Percentiles rank a stretch among this genome's conserved stretches.
These are phyloP conservation scores for Noctua comes DNA, from an alignment of 2,888 invertebrate species.

Conservation along the genomic window DNA sequence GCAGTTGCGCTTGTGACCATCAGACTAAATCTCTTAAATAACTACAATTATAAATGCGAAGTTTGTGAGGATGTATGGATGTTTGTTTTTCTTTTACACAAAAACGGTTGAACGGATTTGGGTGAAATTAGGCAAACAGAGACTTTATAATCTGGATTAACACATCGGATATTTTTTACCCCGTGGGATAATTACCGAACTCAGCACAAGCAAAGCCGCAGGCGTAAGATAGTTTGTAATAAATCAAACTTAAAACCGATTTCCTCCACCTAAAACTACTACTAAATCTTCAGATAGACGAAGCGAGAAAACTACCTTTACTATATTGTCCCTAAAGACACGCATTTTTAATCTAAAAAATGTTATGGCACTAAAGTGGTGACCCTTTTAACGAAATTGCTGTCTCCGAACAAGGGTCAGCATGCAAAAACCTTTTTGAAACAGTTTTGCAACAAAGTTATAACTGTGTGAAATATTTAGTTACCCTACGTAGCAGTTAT, in stretches of 20 bases:
- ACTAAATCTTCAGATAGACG: slow-evolving; percentile 14
- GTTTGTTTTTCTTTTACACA: no score
- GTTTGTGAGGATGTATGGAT: no score
- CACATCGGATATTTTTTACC: no score
- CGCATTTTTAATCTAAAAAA: slow-evolving; percentile 61
- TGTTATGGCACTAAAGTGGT: slow-evolving; percentile 44
- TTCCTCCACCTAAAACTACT: not conserved
- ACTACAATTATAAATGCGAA: no score
- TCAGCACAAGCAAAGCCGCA: no score
- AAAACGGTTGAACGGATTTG: no score
- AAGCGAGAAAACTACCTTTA: slow-evolving; percentile 5
- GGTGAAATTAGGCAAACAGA: no score
- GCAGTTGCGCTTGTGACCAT: not conserved
- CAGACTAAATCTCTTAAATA: not conserved
- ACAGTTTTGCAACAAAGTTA: slow-evolving; percentile 40
- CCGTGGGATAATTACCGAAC: no score
- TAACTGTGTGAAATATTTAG: slow-evolving; percentile 46
- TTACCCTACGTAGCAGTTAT: slow-evolving; percentile 8
- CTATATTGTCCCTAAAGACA: slow-evolving; percentile 31
- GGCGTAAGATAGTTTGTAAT: not conserved
- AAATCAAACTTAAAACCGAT: not conserved
- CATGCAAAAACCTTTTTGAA: slow-evolving; percentile 51
- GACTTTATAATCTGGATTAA: no score
- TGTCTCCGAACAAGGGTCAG: slow-evolving; percentile 39
- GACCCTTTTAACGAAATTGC: slow-evolving; percentile 66